phyloP scores from a whole-genome alignment of 1,140 invertebrate species.

The Ceratitis capitata region DNA sequence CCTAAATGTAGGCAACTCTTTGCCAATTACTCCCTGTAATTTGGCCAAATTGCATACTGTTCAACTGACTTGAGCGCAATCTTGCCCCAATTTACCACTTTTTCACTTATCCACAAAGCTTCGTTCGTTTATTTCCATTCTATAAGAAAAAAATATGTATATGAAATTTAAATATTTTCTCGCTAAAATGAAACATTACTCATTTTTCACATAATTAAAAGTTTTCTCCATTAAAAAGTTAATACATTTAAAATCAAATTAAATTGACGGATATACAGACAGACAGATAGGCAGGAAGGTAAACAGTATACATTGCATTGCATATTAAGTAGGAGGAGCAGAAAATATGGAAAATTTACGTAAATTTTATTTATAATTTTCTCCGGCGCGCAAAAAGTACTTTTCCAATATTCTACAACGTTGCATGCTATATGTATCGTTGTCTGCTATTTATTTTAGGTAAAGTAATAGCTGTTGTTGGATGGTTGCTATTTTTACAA shows the following conservation, averaged over 20 bases:
- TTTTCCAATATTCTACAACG: not conserved
- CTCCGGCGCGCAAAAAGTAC: too few species aligned
- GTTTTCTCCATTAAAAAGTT: constrained; percentile 12
- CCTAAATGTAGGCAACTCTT: too few species aligned
- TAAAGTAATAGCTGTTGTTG: not conserved
- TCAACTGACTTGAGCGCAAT: too few species aligned
- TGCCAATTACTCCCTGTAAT: too few species aligned
- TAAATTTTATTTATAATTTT: not conserved
- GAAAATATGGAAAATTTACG: too few species aligned
- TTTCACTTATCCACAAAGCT: too few species aligned
- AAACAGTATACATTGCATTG: too few species aligned
- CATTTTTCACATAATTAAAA: not conserved
- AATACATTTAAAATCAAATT: constrained; percentile 8
- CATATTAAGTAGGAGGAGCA: too few species aligned
- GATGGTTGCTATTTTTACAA: not conserved
- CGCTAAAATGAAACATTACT: not conserved
- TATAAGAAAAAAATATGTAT: not conserved
- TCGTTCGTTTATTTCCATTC: not conserved
- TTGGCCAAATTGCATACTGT: too few species aligned
- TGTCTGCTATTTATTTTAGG: too few species aligned
- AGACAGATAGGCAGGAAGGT: not conserved
- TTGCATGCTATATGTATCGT: too few species aligned
- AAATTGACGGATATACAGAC: not conserved
- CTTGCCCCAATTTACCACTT: too few species aligned
- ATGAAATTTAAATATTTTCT: not conserved